These are phyloP conservation scores for Serranus cabrilla DNA, from an alignment of 2,797 vertebrate species.

Conservation along the genomic window DNA sequence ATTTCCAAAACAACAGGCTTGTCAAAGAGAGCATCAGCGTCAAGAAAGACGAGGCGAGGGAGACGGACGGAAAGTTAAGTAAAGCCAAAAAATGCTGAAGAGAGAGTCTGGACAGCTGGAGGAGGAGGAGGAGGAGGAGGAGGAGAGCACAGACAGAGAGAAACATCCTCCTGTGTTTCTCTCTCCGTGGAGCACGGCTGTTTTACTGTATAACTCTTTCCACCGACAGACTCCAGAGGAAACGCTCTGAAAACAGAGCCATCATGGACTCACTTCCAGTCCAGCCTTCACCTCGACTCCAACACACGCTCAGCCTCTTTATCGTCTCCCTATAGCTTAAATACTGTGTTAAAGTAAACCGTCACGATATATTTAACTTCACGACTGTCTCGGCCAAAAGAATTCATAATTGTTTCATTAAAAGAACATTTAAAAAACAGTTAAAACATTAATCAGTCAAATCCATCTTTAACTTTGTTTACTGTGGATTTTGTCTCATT, in stretches of 20 bases:
- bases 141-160: conserved; percentile 59
- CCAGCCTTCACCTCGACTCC: conserved; percentile 27
- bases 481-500: no score
- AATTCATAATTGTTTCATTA: no score
- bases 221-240: conserved; percentile 57
- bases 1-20: conserved; percentile 78
- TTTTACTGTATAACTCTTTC: conserved; percentile 63
- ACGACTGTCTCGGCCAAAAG: no score
- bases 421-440: no score
- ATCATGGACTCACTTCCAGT: conserved; percentile 50
- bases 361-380: no score
- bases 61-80: conserved; percentile 41
- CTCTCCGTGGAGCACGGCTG: conserved; percentile 48
- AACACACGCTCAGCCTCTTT: no score
- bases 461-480: no score
- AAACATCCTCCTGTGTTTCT: conserved; percentile 64
- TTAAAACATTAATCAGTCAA: no score
- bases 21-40: conserved; percentile 72
- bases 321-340: no score
- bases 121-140: conserved; percentile 19
- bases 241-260: conserved; percentile 63
- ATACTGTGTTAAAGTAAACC: no score
- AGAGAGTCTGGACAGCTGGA: conserved; percentile 54
- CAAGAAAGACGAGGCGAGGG: conserved; percentile 43
- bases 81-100: conserved; percentile 56